phyloP scores from a whole-genome alignment of 2,888 invertebrate species.

The Ornithoptera alexandrae region DNA sequence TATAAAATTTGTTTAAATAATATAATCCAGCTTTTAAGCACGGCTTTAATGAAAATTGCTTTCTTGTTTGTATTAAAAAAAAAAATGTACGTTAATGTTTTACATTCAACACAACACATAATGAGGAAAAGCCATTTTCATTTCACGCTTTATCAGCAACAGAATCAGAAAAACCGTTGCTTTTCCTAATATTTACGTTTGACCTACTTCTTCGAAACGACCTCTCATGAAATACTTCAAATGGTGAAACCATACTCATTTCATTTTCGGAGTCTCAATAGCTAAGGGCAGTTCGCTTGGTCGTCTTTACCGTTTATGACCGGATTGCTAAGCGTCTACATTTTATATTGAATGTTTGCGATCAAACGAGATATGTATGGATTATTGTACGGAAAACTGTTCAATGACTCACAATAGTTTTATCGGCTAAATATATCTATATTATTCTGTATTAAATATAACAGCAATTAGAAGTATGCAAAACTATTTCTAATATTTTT shows the following conservation, averaged over 20 bases:
- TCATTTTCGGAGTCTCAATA: conserved; percentile 10
- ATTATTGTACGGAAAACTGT: conserved; percentile 5
- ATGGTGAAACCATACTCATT: conserved; percentile 28
- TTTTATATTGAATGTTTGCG: conserved; percentile 6
- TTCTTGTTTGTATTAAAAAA: neutral
- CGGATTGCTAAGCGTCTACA: conserved; percentile 14
- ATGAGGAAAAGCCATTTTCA: conserved; percentile 14
- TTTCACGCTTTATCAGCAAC: neutral
- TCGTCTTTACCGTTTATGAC: conserved; percentile 7
- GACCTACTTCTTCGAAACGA: conserved; percentile 22
- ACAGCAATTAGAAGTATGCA: too few relatives aligned
- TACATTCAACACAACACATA: neutral
- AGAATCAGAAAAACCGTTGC: neutral
- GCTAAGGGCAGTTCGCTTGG: conserved; percentile 16
- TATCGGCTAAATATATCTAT: neutral
- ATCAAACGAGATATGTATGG: neutral
- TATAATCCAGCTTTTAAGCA: conserved; percentile 16
- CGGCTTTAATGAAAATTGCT: conserved; percentile 16
- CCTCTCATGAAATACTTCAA: conserved; percentile 33
- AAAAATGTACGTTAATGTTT: neutral
- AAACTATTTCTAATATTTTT: too few relatives aligned
- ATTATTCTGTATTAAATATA: neutral
- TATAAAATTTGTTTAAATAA: neutral
- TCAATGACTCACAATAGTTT: neutral
- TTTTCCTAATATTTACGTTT: conserved; percentile 17